Evolutionary conservation across 2,797 vertebrate species (phyloP).

Genomic region (Lophius americanus): DNA sequence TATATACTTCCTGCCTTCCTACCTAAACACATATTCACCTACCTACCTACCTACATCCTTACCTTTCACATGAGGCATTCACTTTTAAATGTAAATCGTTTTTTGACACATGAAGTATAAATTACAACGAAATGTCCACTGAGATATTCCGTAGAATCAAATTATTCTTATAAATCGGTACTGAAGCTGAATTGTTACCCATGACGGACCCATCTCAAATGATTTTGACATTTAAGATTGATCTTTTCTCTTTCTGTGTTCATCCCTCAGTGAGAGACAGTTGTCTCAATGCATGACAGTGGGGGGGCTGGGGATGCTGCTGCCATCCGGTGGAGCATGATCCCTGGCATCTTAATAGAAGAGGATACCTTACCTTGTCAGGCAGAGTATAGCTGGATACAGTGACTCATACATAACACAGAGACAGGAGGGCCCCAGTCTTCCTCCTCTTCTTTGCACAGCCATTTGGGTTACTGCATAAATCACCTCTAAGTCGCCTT

Average conservation of each 20-base stretch:
- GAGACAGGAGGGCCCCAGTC: constrained; percentile 42
- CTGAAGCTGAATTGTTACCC: constrained; percentile 40
- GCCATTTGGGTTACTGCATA: constrained; percentile 74
- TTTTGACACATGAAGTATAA: constrained; percentile 25
- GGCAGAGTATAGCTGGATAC: constrained; percentile 36
- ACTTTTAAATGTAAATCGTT: too few relatives aligned
- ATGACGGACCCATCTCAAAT: constrained; percentile 43
- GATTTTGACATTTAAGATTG: constrained; percentile 56
- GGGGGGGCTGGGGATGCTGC: constrained; percentile 21
- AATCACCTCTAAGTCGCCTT: constrained; percentile 81
- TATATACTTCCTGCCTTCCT: too few relatives aligned
- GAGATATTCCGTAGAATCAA: constrained; percentile 8
- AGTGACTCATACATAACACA: constrained; percentile 66
- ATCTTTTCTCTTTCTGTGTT: constrained; percentile 9
- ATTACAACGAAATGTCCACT: constrained; percentile 23
- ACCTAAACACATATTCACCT: too few relatives aligned
- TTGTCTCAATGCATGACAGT: constrained; percentile 31
- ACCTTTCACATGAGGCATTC: too few relatives aligned
- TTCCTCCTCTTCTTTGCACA: constrained; percentile 53
- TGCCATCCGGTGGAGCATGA: constrained; percentile 47
- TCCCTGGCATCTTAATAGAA: constrained; percentile 56
- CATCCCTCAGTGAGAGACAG: constrained; percentile 18
- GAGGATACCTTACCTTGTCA: constrained; percentile 52
- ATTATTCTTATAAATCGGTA: constrained; percentile 34
- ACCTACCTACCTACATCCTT: too few relatives aligned